These are phyloP conservation scores for Gallinago paraguaiae DNA, from an alignment of 2,113 vertebrate species.

Conservation along the genomic window DNA sequence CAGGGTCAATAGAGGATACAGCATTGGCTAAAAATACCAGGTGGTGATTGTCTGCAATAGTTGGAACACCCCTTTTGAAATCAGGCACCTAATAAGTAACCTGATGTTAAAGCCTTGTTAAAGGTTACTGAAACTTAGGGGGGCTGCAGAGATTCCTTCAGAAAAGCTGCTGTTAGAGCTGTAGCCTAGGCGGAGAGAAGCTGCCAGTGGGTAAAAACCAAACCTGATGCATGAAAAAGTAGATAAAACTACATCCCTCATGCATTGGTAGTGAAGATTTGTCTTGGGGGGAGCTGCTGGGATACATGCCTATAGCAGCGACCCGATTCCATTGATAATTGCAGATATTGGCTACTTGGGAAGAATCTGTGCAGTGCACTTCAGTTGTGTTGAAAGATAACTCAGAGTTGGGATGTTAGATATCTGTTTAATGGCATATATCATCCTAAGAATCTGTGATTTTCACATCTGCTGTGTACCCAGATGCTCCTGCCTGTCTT, in stretches of 20 bases:
- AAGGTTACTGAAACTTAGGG: rapidly evolving
- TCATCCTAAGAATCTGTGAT: background rate
- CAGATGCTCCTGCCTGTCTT: rapidly evolving
- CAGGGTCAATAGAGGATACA: background rate
- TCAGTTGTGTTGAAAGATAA: rapidly evolving
- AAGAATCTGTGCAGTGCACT: background rate
- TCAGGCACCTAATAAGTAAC: background rate
- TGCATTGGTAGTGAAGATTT: background rate
- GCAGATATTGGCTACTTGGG: background rate
- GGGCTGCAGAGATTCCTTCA: background rate
- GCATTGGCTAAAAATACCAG: background rate
- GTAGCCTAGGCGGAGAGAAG: background rate
- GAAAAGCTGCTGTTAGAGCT: background rate
- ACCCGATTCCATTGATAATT: background rate
- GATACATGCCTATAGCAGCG: background rate
- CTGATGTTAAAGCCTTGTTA: background rate
- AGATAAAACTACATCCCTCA: rapidly evolving
- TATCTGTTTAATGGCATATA: background rate
- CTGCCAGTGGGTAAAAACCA: background rate
- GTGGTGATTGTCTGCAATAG: background rate
- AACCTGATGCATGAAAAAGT: background rate
- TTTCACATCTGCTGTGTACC: rapidly evolving
- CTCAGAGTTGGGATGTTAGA: background rate
- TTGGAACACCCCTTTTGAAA: background rate
- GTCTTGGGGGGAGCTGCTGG: background rate